A percentile compares a stretch with the other conserved stretches of the same genome.
Evolutionary conservation across 2,113 vertebrate genomes (phyloP).

Genomic region (Rhinopomastus cyanomelas): DNA sequence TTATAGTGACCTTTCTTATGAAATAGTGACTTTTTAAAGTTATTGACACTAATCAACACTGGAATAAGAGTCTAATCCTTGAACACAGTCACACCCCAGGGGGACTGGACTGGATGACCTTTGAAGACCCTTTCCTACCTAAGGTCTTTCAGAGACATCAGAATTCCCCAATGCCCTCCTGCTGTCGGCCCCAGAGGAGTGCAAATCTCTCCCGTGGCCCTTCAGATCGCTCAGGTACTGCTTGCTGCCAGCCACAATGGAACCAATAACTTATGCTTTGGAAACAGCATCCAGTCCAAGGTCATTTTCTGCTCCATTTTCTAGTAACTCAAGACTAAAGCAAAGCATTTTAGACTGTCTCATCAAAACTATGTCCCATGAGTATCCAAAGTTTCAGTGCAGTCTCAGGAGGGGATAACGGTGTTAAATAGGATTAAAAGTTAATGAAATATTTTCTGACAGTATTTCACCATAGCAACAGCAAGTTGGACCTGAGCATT

Average conservation of each 20-base stretch:
- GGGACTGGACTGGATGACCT: no score
- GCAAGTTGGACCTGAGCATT: constrained; percentile 40
- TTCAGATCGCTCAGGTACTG: rapidly evolving
- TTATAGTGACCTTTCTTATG: neutral
- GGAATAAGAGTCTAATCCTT: neutral
- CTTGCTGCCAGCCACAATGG: neutral
- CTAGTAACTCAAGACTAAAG: neutral
- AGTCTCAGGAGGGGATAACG: neutral
- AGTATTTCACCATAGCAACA: constrained; percentile 61
- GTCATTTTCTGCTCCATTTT: neutral
- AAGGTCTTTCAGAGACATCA: neutral
- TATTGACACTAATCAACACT: neutral
- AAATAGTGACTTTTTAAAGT: neutral
- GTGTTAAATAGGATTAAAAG: constrained; percentile 69
- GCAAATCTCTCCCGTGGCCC: neutral
- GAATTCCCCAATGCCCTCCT: neutral
- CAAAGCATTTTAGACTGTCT: neutral
- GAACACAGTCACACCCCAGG: neutral
- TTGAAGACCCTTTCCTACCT: no score
- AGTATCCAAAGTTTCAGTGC: neutral
- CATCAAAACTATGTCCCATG: neutral
- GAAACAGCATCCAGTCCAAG: neutral
- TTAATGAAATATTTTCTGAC: constrained; percentile 73
- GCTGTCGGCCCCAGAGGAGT: neutral
- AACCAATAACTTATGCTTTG: neutral